Percentiles rank a stretch among this genome's conserved stretches.
Conservation (phyloP, 2,797 vertebrate species). For the Rhodeus uyekii region DNA sequence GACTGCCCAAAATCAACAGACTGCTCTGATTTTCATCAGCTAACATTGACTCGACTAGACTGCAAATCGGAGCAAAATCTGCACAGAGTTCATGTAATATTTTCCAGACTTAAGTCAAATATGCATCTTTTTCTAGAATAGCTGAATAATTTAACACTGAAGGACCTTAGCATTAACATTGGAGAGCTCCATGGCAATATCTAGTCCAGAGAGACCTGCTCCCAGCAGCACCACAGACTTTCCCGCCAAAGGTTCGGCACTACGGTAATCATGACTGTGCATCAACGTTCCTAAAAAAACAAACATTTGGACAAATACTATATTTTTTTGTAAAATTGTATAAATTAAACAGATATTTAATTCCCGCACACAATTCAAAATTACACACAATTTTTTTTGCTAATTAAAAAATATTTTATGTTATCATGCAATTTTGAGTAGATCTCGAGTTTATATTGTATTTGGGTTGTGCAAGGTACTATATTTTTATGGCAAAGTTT, state of each 20-base stretch:
- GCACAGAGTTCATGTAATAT: not conserved
- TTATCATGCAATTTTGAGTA: not conserved
- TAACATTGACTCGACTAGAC: not conserved
- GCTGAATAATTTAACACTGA: not conserved
- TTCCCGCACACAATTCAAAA: not conserved
- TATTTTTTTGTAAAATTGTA: not conserved
- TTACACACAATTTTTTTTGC: not conserved
- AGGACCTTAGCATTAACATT: conserved; percentile 59
- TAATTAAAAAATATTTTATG: not conserved
- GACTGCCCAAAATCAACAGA: not conserved
- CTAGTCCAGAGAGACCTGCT: conserved; percentile 69
- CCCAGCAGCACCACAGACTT: conserved; percentile 69
- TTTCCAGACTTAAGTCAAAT: not conserved
- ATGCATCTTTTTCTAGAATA: not conserved
- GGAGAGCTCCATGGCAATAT: conserved; percentile 69
- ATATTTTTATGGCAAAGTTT: not conserved
- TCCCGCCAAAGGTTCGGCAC: conserved; percentile 65
- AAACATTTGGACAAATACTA: not conserved
- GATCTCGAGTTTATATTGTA: not conserved
- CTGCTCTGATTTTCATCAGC: not conserved
- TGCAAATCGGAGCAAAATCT: not conserved
- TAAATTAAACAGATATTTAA: not conserved
- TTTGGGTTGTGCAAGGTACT: no score
- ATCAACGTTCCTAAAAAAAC: conserved; percentile 64
- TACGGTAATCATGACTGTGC: conserved; percentile 72